Conservation (phyloP, 2,888 invertebrate genomes). For the Tuta absoluta region DNA sequence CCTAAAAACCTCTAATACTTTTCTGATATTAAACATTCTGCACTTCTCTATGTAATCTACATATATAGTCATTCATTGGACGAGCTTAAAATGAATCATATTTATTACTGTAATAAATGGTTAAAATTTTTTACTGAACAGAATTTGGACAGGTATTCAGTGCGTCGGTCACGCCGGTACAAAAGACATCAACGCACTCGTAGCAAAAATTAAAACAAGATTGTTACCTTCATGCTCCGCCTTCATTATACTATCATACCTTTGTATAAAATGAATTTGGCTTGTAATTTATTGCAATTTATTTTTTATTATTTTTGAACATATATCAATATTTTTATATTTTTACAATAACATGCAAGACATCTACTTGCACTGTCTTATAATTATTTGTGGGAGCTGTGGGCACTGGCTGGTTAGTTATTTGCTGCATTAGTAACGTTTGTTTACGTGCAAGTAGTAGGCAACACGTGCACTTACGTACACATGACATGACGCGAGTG, state of each 20-base stretch:
- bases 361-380: too few species aligned
- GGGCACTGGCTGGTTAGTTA: not conserved
- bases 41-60: too few species aligned
- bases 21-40: too few species aligned
- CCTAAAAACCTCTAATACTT: too few species aligned
- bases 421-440: not conserved
- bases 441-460: slow-evolving; percentile 60
- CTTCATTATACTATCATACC: too few species aligned
- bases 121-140: not conserved
- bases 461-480: slow-evolving; percentile 58
- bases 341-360: too few species aligned
- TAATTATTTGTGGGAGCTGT: not conserved
- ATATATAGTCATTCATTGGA: too few species aligned
- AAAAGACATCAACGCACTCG: slow-evolving; percentile 53
- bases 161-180: not conserved
- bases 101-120: not conserved
- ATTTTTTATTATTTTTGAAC: too few species aligned
- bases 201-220: not conserved
- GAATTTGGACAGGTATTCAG: too few species aligned
- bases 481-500: slow-evolving; percentile 50
- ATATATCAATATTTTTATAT: too few species aligned
- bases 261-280: too few species aligned
- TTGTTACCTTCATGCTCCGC: not conserved
- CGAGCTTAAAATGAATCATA: not conserved
- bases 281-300: too few species aligned